Base-by-base conservation (phyloP, 2,888 invertebrate genomes). In the Scaptomyza parva region DNA sequence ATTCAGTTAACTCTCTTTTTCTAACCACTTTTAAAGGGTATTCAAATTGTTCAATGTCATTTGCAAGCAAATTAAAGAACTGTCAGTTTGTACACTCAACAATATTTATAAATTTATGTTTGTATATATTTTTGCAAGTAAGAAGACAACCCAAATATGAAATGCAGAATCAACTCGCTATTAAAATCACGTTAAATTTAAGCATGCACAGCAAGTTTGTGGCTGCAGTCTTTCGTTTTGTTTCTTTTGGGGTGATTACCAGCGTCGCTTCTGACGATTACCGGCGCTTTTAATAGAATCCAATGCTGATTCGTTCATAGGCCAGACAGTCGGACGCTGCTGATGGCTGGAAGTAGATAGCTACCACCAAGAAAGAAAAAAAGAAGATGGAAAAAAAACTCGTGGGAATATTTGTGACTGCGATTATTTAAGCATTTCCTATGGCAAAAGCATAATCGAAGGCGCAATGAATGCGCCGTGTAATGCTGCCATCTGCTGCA, bases 401-500 rank as follows among this genome's bases (percentile, higher is more conserved):
- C 82, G 84, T 84, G 84, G 84, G 84, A 84, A 84, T 76, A 74
- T 84, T 86, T 74, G 82, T 55, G 65, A 59, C 77, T 69, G 63
- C 80, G 80, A 86, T 82, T 86, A 76, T 82, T 83, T 83, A 74
- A 74, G 86, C 86, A 79, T 79, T 86, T 82, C 76, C 76, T 82
- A 72, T 82, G 66, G 68, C 68, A 63, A 78, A 84, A 78, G 66
- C 72, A 85, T 82, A 78, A 85, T 85, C 80, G 78, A 71, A 65
- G 65, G 78, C 82, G 76, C 81, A 78, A 67, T 81, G 85, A 78
- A 82, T 81, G 71, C 68, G 76, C 75, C 71, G 63, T 76, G 78
- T 78, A 82, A 73, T 69, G 74, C 67, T 58, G 70, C 62, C 76
- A 71, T 84, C 85, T 78, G 66, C 60, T 69, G 51, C 41, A 55